Evolutionary conservation across 2,797 vertebrate genomes (phyloP).

Genomic region (Gobio occitaniae): DNA sequence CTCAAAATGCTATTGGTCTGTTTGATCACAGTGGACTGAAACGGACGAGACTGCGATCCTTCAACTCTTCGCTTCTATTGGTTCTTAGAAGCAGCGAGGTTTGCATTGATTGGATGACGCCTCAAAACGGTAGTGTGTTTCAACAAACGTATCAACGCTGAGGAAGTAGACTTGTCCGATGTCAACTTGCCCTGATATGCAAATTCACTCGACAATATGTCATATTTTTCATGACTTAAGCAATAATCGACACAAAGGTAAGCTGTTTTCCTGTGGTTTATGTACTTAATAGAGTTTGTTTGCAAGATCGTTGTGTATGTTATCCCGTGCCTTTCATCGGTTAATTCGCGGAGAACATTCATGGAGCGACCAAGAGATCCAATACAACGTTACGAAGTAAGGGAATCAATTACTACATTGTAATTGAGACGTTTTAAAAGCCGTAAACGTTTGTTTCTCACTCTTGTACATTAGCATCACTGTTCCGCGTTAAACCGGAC

Average conservation of each 20-base stretch:
- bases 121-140: background rate
- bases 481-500: background rate
- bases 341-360: slow-evolving; percentile 4
- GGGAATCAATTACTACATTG: background rate
- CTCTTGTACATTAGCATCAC: background rate
- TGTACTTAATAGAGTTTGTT: background rate
- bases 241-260: slow-evolving; percentile 45
- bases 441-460: background rate
- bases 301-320: background rate
- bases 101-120: slow-evolving; percentile 55
- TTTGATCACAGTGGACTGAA: background rate
- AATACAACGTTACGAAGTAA: slow-evolving; percentile 13
- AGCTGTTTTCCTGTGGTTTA: slow-evolving; percentile 14
- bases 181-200: slow-evolving; percentile 48
- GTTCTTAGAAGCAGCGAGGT: background rate
- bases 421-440: background rate
- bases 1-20: background rate
- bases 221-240: slow-evolving; percentile 40
- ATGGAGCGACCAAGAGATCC: slow-evolving; percentile 6
- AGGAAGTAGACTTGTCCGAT: slow-evolving; percentile 61
- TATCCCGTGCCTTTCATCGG: slow-evolving; percentile 8
- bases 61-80: slow-evolving; percentile 41
- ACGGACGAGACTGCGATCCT: slow-evolving; percentile 20
- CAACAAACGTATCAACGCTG: slow-evolving; percentile 45
- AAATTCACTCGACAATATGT: slow-evolving; percentile 37